These are phyloP conservation scores for Spermophilus dauricus DNA, from an alignment of 2,113 vertebrate genomes.

Conservation along the genomic window DNA sequence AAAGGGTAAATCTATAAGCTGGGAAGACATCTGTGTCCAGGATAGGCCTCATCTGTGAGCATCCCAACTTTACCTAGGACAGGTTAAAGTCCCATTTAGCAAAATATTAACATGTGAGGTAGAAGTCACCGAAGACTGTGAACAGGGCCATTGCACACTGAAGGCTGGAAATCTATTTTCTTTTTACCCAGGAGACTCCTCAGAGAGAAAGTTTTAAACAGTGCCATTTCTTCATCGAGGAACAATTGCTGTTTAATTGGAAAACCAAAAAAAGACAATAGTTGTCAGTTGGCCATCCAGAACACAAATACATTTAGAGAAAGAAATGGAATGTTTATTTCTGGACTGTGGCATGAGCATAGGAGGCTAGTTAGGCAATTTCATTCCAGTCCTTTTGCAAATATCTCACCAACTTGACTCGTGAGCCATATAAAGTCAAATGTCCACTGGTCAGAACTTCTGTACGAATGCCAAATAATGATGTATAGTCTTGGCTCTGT, in stretches of 20 bases:
- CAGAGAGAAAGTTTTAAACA: conserved; percentile 41
- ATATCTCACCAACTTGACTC: conserved; percentile 62
- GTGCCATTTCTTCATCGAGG: conserved; percentile 20
- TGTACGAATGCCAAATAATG: conserved; percentile 64
- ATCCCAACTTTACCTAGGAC: conserved; percentile 1
- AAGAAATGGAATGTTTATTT: conserved; percentile 70
- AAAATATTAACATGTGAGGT: conserved; percentile 39
- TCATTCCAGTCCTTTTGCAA: not conserved
- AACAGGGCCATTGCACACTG: conserved; percentile 76
- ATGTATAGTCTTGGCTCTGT: not conserved
- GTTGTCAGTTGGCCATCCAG: conserved; percentile 43
- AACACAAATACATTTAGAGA: conserved; percentile 34
- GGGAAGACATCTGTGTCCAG: conserved; percentile 14
- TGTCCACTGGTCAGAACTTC: conserved; percentile 40
- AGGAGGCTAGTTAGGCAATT: conserved; percentile 70
- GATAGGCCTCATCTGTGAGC: not conserved
- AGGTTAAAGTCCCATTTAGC: conserved; percentile 68
- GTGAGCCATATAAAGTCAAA: conserved; percentile 45
- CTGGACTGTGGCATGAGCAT: conserved; percentile 32
- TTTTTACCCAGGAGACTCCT: conserved; percentile 54
- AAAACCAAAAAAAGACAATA: conserved; percentile 19
- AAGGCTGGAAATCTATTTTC: conserved; percentile 74
- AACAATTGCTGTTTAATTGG: conserved; percentile 45
- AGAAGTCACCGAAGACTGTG: conserved; percentile 69
- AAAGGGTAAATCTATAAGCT: not conserved